phyloP scores from a whole-genome alignment of 2,888 invertebrate species.

The Boloria euphrosyne region DNA sequence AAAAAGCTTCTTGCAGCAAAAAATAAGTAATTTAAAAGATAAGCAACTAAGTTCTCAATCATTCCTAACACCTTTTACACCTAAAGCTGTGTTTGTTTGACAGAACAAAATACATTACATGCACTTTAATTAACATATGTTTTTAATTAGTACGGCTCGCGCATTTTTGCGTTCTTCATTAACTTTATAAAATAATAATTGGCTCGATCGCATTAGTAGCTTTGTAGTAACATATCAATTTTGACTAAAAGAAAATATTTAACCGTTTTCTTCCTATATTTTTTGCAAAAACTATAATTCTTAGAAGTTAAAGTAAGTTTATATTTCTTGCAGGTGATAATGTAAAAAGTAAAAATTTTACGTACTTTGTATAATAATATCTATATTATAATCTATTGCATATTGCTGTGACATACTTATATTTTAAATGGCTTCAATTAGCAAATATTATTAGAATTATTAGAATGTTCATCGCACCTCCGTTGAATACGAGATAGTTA shows the following conservation, averaged over 20 bases:
- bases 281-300: background rate
- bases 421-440: no score
- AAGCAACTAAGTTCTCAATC: slow-evolving; percentile 22
- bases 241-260: background rate
- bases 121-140: slow-evolving; percentile 27
- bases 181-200: slow-evolving; percentile 21
- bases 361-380: no score
- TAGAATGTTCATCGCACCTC: no score
- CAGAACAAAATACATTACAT: slow-evolving; percentile 28
- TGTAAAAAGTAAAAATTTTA: slow-evolving; percentile 11
- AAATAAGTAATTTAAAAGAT: slow-evolving; percentile 16
- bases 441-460: no score
- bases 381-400: background rate
- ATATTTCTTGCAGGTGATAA: background rate
- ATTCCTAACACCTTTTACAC: slow-evolving; percentile 30
- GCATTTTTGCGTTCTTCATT: slow-evolving; percentile 20
- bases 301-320: background rate
- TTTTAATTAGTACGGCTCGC: slow-evolving; percentile 25
- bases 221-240: slow-evolving; percentile 11
- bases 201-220: slow-evolving; percentile 1
- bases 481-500: no score
- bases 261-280: background rate
- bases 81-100: slow-evolving; percentile 22
- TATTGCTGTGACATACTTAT: background rate
- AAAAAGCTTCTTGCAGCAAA: slow-evolving; percentile 14